Evolutionary conservation across 2,888 invertebrate genomes (phyloP), one percentile per base, ranked within the genome.

Genomic region (Drosophila aldrichi): DNA sequence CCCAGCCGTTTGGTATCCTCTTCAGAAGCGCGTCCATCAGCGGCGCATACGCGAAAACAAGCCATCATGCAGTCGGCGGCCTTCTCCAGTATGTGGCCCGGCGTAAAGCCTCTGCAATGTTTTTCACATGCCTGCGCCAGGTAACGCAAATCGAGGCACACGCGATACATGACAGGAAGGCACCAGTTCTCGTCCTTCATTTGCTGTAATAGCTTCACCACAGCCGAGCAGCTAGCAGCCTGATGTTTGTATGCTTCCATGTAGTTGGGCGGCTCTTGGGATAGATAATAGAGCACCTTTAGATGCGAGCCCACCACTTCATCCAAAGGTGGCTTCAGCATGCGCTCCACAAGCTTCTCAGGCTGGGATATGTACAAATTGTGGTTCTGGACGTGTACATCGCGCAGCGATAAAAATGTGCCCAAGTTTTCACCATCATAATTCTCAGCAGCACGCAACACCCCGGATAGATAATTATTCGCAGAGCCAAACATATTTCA

Each of bases 131-230:
- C 95, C 72, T 96, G 95, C 1, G 97, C 97, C 61, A 97, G 94
- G n/a, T 96, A 94, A 61, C 99, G 94, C 44, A 99, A 94, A 93
- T 99, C 99, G 18, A 98, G 94, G 87, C 98, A 98, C 16, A 97
- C 95, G 0, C 95, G 95, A 90, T 97, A 97, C 96, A 99, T 97
- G 10, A 99, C 95, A 0, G 98, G 97, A n/a, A 99, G 93, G 81
- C 96, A 96, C 99, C 99, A 99, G 92, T 99, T 99, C 88, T 98
- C 98, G 81, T 99, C 99, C 82, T 97, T 98, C 81, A 97, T 96
- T 40, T 95, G 94, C 92, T 98, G 97, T 54, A 99, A 94, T 60
- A 98, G 94, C 91, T 97, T 97, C 0, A 96, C 96, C 51, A 98
- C 95, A 0, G 95, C 94, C 79, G 97, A 96, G 0, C 97, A 96